A percentile compares a stretch with the other conserved stretches of the same genome.
Evolutionary conservation across 2,113 vertebrate genomes (phyloP).

Genomic region (Xiphophorus couchianus): DNA sequence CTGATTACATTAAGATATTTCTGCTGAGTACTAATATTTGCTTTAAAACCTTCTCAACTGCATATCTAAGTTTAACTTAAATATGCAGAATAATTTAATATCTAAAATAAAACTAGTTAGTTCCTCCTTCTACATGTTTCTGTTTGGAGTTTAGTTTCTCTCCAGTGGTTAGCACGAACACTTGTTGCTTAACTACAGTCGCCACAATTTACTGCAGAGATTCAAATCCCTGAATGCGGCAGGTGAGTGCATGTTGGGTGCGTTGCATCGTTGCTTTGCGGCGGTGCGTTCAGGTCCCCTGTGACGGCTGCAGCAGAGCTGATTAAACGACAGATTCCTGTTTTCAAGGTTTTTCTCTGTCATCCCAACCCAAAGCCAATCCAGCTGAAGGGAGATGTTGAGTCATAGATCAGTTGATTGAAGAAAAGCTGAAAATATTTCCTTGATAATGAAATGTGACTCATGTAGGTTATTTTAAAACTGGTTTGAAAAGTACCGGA

Average conservation of each 20-base stretch:
- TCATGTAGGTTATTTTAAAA: background rate
- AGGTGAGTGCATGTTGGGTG: background rate
- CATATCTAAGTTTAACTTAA: no score
- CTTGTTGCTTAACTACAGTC: slow-evolving; percentile 2
- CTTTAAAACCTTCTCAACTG: no score
- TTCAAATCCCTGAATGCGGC: slow-evolving; percentile 6
- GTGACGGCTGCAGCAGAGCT: background rate
- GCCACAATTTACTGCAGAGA: background rate
- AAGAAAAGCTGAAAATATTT: background rate
- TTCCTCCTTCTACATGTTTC: background rate
- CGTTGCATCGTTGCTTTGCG: no score
- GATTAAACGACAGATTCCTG: background rate
- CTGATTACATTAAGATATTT: no score
- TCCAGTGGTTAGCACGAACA: background rate
- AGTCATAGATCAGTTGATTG: background rate
- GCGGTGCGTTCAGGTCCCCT: no score
- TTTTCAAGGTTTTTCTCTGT: background rate
- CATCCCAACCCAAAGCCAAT: no score
- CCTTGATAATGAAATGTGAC: background rate
- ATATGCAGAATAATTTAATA: no score
- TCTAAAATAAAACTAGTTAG: background rate
- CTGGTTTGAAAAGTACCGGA: background rate
- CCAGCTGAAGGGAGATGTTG: background rate
- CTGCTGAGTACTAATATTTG: no score
- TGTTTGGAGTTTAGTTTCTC: background rate